Evolutionary conservation across 2,888 invertebrate species (phyloP), one percentile per base, ranked within the genome.

Genomic region (Drosophila melanosoma): DNA sequence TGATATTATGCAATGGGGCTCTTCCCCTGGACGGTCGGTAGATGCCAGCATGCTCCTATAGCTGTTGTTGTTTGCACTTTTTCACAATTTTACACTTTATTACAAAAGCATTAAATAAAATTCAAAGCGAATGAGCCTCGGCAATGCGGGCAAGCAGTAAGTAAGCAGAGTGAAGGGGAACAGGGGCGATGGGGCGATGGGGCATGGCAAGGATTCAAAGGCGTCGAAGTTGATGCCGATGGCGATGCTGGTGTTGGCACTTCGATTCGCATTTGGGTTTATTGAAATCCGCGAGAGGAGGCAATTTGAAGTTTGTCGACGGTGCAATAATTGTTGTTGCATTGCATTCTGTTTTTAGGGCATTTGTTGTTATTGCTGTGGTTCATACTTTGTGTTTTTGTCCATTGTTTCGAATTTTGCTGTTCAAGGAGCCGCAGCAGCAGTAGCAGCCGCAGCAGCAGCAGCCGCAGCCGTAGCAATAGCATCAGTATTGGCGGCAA

Each of bases 41-140:
- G 29, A 45, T 8, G 45, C 23, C 45, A 45, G 45, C 23, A 45
- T 45, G 45, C 23, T 23, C 45, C 23, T 23, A 15, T 53, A 17
- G 54, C 54, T 45, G 76, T 79, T 76, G 79, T 82, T 87, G 88
- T 87, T 88, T 90, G 89, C 86, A 90, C 89, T 87, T 87, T 87
- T 87, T 89, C 89, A 77, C 82, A 89, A 90, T 87, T 87, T 87
- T 90, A 83, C 87, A 87, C 87, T 87, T 87, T 87, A 90, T 87
- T 87, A 87, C 90, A 87, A 87, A 87, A 89, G 89, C 90, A 90
- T 90, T 87, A 90, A 87, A 90, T 87, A 83, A 87, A 87, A 87
- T 87, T 86, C 89, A 87, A 87, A 87, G 90, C 87, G 89, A 90
- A 90, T 78, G 89, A 74, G 86, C 66, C 78, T 69, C 78, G 69